Percentiles rank a stretch among this genome's conserved stretches.
Evolutionary conservation across 2,113 vertebrate species (phyloP).

Genomic region (Mirza zaza): DNA sequence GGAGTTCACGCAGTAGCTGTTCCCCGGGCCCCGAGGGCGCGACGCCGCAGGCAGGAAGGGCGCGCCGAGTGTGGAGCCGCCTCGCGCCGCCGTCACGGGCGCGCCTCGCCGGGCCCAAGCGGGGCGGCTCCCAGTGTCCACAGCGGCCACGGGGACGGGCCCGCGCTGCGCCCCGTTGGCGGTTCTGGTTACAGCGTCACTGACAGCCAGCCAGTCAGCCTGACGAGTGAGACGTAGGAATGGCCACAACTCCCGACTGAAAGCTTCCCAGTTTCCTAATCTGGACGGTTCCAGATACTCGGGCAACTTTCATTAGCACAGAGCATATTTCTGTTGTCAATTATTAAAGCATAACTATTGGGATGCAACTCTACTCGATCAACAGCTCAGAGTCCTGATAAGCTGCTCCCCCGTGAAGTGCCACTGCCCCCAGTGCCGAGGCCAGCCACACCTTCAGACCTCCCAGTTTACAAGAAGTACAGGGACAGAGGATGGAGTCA

Average conservation of each 20-base stretch:
- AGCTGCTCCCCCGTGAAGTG: not conserved
- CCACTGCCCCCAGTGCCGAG: not conserved
- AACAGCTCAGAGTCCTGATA: not conserved
- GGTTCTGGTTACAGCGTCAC: not conserved
- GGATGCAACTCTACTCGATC: not conserved
- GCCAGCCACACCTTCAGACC: not conserved
- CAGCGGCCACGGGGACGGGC: not conserved
- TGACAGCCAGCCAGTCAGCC: not conserved
- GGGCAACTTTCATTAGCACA: not conserved
- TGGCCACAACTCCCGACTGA: not conserved
- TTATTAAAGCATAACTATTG: not conserved
- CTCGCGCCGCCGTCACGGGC: not conserved
- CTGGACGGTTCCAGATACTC: accelerated
- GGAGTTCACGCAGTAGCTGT: not conserved
- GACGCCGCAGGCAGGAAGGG: not conserved
- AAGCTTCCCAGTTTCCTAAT: not conserved
- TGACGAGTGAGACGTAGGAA: not conserved
- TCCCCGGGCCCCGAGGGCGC: not conserved
- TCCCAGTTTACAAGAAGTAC: not conserved
- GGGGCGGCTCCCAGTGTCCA: not conserved
- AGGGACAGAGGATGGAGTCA: no score
- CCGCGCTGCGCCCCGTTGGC: no score
- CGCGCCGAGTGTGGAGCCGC: not conserved
- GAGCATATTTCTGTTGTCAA: not conserved
- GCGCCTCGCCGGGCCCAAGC: not conserved